Evolutionary conservation across 1,140 invertebrate genomes (phyloP).

Genomic region (Oppia nitens): DNA sequence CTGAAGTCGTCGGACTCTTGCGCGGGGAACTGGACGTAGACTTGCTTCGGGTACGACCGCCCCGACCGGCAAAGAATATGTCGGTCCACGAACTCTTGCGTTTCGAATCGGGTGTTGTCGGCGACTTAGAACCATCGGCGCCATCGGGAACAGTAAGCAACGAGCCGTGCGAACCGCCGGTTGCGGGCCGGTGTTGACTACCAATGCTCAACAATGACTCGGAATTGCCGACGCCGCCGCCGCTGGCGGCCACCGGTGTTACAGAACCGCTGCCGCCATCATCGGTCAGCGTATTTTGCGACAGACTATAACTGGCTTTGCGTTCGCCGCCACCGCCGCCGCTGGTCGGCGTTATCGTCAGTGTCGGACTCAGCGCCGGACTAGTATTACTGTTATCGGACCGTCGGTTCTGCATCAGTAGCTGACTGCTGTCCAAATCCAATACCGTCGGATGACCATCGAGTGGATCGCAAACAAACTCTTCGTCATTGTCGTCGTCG

Average conservation of each 20-base stretch:
- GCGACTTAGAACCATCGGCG: background rate
- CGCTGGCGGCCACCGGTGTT: background rate
- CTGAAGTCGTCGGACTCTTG: background rate
- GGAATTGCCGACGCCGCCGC: background rate
- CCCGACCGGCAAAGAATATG: slow-evolving; percentile 6
- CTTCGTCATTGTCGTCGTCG: no score
- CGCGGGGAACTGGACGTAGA: background rate
- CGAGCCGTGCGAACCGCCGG: background rate
- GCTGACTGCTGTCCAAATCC: background rate
- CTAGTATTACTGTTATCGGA: background rate
- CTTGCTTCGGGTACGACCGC: slow-evolving; percentile 4
- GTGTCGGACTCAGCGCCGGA: background rate
- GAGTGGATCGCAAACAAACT: no score
- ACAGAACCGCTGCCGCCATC: background rate
- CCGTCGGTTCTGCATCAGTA: background rate
- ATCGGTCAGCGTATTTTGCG: background rate
- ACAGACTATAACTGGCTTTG: background rate
- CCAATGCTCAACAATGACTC: background rate
- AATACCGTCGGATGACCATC: background rate
- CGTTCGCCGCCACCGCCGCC: background rate
- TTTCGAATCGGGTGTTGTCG: background rate
- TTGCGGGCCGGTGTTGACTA: background rate
- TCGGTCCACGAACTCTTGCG: slow-evolving; percentile 16
- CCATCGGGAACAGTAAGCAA: background rate
- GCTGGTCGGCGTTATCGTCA: background rate